These are phyloP conservation scores for Heliconius erato DNA, from an alignment of 2,888 invertebrate species.

Conservation along the genomic window DNA sequence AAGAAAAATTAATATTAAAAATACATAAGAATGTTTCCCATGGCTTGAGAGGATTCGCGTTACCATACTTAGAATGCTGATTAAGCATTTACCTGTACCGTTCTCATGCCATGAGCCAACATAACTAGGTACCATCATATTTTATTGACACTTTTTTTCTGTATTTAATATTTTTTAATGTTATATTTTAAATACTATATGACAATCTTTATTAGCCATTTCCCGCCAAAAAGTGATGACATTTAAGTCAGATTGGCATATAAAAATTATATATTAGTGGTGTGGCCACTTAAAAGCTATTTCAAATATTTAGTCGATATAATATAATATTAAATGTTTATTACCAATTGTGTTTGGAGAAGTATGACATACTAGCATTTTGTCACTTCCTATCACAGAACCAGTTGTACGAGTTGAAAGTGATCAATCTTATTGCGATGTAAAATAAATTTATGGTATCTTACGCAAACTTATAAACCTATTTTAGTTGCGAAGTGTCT, in stretches of 20 bases:
- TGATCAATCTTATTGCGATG: slow-evolving; percentile 53
- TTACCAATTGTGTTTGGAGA: background rate
- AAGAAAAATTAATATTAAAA: too few relatives aligned
- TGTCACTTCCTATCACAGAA: slow-evolving; percentile 57
- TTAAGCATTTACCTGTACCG: too few relatives aligned
- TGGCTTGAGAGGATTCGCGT: too few relatives aligned
- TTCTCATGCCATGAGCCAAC: too few relatives aligned
- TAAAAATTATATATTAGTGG: too few relatives aligned
- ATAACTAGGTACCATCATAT: background rate
- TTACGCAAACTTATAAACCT: slow-evolving; percentile 32
- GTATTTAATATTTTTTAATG: background rate
- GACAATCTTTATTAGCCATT: too few relatives aligned
- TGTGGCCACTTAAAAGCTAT: too few relatives aligned
- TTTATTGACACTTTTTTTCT: background rate
- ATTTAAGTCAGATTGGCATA: too few relatives aligned
- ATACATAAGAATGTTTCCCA: too few relatives aligned
- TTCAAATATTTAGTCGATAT: background rate
- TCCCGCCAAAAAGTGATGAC: too few relatives aligned
- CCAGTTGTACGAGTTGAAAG: slow-evolving; percentile 51
- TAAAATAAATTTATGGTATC: slow-evolving; percentile 47
- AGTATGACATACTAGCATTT: slow-evolving; percentile 40
- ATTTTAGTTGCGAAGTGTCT: slow-evolving; percentile 3
- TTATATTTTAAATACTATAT: too few relatives aligned
- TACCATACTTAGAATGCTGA: too few relatives aligned
- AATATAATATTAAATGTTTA: background rate